Conservation (phyloP, 2,797 vertebrate genomes). For the Rhabdomys pumilio region DNA sequence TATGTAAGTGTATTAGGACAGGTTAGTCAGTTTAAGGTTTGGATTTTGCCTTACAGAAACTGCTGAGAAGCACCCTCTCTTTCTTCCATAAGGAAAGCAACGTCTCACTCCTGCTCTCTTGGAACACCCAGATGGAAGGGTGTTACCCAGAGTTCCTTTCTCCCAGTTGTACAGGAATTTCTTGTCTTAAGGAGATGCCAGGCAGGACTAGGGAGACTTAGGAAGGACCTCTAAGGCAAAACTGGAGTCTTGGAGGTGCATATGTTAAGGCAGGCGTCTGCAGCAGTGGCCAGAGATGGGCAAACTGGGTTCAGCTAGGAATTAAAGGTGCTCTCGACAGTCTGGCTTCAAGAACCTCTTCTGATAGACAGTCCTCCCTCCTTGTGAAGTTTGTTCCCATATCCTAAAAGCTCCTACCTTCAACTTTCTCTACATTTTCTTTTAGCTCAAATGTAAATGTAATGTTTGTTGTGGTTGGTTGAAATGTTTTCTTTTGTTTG, state of each 20-base stretch:
- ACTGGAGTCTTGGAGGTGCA: slow-evolving; percentile 72
- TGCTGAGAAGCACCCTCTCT: slow-evolving; percentile 70
- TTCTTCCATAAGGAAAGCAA: slow-evolving; percentile 32
- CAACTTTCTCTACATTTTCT: slow-evolving; percentile 56
- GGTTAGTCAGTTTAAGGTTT: slow-evolving; percentile 79
- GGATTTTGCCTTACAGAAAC: slow-evolving; percentile 73
- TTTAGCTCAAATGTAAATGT: slow-evolving; percentile 65
- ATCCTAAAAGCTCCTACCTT: slow-evolving; percentile 47
- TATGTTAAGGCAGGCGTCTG: slow-evolving; percentile 84
- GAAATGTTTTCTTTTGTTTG: slow-evolving; percentile 37
- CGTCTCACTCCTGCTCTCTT: background rate
- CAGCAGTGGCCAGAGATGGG: slow-evolving; percentile 67
- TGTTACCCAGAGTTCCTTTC: background rate
- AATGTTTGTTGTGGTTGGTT: background rate
- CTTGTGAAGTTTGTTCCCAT: slow-evolving; percentile 21
- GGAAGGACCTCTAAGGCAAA: slow-evolving; percentile 82
- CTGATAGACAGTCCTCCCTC: slow-evolving; percentile 1
- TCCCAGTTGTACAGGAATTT: slow-evolving; percentile 35
- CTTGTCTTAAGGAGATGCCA: slow-evolving; percentile 68
- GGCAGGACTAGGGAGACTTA: slow-evolving; percentile 59
- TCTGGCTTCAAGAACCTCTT: slow-evolving; percentile 60
- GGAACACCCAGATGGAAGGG: slow-evolving; percentile 44
- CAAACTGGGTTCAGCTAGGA: slow-evolving; percentile 8
- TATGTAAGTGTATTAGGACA: slow-evolving; percentile 26
- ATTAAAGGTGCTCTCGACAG: background rate